Evolutionary conservation across 2,797 vertebrate genomes (phyloP), one percentile per base, ranked within the genome.

Genomic region (Paedocypris micromegethes): DNA sequence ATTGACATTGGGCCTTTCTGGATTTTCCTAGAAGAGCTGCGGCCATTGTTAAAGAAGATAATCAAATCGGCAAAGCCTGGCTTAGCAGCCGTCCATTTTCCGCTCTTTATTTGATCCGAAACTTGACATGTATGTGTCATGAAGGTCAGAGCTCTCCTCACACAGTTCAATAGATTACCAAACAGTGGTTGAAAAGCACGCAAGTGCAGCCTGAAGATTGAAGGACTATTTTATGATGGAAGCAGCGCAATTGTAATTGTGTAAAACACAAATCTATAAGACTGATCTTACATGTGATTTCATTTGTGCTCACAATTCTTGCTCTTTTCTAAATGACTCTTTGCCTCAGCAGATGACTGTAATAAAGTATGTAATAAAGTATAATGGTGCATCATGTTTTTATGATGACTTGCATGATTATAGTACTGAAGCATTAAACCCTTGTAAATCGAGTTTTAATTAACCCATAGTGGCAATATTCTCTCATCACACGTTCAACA

Each of bases 31-130:
- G 9, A 69, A 64, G 62, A 23, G 57, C 73, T 63, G 72, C 62
- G 70, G 43, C 64, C 61, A 70, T 80, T 74, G 65, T 23, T 77
- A 62, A 79, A 64, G n/a, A 8, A 44, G 65, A 72, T 72, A 77
- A 83, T 81, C 65, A 66, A 74, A 77, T 79, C 68, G 72, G 0
- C 41, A 6, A 54, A 42, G 6, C 68, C 52, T 37, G 38, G 71
- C 52, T 59, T n/a, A 68, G 64, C 6, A 5, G 44, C 38, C 78
- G 68, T 62, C 64, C 66, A 69, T 68, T 66, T 58, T 42, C 23
- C n/a, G 41, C 9, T 45, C 70, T 64, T 69, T 60, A 75, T 62
- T 67, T 41, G 73, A 69, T 64, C 49, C 8, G 60, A 70, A 70
- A 58, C 50, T 69, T 6, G 4, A 55, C 6, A 41, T 70, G 50